Conservation (phyloP, 2,888 invertebrate species). For the Deilephila elpenor region DNA sequence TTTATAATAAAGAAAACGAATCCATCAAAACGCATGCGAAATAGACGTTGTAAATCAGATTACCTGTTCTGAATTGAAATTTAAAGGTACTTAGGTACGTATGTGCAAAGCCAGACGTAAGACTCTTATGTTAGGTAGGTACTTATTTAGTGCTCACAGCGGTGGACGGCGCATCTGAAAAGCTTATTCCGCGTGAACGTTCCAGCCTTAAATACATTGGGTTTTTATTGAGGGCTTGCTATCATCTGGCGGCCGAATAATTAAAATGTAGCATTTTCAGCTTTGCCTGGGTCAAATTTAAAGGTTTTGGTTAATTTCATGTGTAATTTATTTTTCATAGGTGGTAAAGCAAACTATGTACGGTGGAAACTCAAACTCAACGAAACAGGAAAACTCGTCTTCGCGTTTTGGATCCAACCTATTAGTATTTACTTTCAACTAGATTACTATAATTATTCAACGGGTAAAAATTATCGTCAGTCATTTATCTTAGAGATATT, state of each 20-base stretch:
- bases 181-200: conserved; percentile 45
- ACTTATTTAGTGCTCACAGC: conserved; percentile 44
- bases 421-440: too few species aligned
- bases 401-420: too few species aligned
- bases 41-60: conserved; percentile 50
- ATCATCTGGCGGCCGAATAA: background rate
- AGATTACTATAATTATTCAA: too few species aligned
- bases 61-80: conserved; percentile 53
- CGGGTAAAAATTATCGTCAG: too few species aligned
- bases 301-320: background rate
- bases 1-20: background rate
- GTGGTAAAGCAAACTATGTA: too few species aligned
- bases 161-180: conserved; percentile 51
- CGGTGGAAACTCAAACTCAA: too few species aligned
- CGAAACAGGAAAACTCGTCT: too few species aligned
- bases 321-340: background rate
- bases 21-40: conserved; percentile 33
- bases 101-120: conserved; percentile 55
- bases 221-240: conserved; percentile 13
- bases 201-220: conserved; percentile 25
- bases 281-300: background rate
- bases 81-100: conserved; percentile 44
- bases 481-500: too few species aligned
- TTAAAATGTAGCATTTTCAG: conserved; percentile 13
- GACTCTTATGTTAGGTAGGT: conserved; percentile 56